These are phyloP conservation scores for Loripinus fragilis DNA, from an alignment of 2,888 invertebrate genomes.

Conservation along the genomic window DNA sequence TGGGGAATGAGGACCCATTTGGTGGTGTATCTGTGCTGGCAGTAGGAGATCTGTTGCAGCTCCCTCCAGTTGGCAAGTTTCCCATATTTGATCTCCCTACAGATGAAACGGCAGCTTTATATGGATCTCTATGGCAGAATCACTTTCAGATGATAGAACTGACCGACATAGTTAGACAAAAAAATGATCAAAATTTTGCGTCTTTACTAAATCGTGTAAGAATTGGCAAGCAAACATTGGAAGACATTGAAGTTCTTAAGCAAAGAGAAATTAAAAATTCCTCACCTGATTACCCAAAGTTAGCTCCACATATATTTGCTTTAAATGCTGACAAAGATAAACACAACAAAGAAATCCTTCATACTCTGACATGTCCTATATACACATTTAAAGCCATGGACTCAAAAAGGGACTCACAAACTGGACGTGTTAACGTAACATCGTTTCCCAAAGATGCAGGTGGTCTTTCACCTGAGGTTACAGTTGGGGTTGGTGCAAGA, in stretches of 20 bases:
- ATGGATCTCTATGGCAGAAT: no score
- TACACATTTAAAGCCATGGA: neutral
- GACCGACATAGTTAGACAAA: slow-evolving; percentile 1
- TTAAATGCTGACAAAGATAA: slow-evolving; percentile 5
- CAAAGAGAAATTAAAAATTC: neutral
- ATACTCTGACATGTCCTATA: neutral
- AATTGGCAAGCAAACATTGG: neutral
- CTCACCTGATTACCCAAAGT: neutral
- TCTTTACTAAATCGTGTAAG: neutral
- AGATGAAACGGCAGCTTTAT: no score
- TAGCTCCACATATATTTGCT: slow-evolving; percentile 11
- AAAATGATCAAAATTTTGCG: slow-evolving; percentile 7
- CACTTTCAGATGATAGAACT: neutral
- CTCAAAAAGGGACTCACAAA: slow-evolving; percentile 3
- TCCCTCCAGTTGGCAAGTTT: no score
- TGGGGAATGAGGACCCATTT: no score
- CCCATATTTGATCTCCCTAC: no score
- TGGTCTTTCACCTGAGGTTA: neutral
- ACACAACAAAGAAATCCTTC: neutral
- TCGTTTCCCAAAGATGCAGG: slow-evolving; percentile 23
- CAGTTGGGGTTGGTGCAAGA: no score
- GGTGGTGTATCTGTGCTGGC: no score
- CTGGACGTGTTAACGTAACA: no score
- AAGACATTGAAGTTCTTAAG: neutral
- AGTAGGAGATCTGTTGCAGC: no score